Evolutionary conservation across 2,113 vertebrate species (phyloP).

Genomic region (zebrafish (Danio rerio)): GRCz12tu NC_133177.1:32868501-32869000

Average conservation of each 20-base stretch:
- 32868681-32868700: constrained; percentile 89
- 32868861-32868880: constrained; percentile 11
- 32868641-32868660: background rate
- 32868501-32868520: too few species aligned
- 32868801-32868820: background rate
- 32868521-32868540: too few species aligned
- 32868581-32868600: too few species aligned
- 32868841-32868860: background rate
- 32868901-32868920: constrained; percentile 75
- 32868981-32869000: background rate
- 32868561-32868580: too few species aligned
- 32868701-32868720: constrained; percentile 79
- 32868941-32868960: constrained; percentile 90
- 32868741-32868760: constrained; percentile 77
- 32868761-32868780: background rate
- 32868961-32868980: constrained; percentile 76
- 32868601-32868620: too few species aligned
- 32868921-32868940: constrained; percentile 87
- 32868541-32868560: too few species aligned
- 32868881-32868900: background rate
- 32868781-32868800: background rate
- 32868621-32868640: background rate
- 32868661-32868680: constrained; percentile 63
- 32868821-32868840: background rate
- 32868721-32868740: constrained; percentile 89